A percentile compares a stretch with the other conserved stretches of the same genome.
Evolutionary conservation across 2,797 vertebrate species (phyloP).

Genomic region (Chloroceryle inda): DNA sequence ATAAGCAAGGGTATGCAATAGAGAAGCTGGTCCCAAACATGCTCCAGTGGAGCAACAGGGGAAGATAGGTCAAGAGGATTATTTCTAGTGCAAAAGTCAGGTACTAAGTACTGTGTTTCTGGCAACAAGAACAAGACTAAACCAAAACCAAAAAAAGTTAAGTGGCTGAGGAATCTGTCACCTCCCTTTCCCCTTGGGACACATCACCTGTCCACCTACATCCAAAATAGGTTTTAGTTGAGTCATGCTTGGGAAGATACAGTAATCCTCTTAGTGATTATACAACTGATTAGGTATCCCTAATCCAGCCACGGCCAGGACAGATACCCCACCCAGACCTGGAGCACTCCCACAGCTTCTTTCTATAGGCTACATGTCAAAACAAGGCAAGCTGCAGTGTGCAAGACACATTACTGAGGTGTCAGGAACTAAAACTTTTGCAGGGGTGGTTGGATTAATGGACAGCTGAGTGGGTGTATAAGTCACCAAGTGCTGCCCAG

Average conservation of each 20-base stretch:
- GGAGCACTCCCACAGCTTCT: not conserved
- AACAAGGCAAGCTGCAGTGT: not conserved
- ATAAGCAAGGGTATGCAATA: not conserved
- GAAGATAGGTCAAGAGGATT: not conserved
- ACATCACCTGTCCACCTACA: slow-evolving; percentile 68
- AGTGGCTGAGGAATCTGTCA: not conserved
- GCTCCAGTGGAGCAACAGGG: not conserved
- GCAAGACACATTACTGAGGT: slow-evolving; percentile 1
- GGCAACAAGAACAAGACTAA: slow-evolving; percentile 27
- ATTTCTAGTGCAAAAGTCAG: not conserved
- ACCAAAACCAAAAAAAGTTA: not conserved
- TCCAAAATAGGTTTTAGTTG: slow-evolving; percentile 61
- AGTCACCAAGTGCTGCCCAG: not conserved
- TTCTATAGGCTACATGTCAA: not conserved
- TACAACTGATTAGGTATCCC: slow-evolving; percentile 41
- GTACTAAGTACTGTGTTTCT: not conserved
- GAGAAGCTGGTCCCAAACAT: not conserved
- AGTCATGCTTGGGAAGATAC: slow-evolving; percentile 54
- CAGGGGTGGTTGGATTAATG: slow-evolving; percentile 13
- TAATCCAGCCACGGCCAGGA: slow-evolving; percentile 45
- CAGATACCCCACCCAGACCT: not conserved
- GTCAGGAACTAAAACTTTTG: slow-evolving; percentile 2
- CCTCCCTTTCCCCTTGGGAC: not conserved
- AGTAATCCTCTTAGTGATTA: slow-evolving; percentile 64
- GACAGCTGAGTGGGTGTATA: not conserved